Evolutionary conservation across 2,113 vertebrate species (phyloP), one percentile per base, ranked within the genome.

Genomic region (Otocyon megalotis): DNA sequence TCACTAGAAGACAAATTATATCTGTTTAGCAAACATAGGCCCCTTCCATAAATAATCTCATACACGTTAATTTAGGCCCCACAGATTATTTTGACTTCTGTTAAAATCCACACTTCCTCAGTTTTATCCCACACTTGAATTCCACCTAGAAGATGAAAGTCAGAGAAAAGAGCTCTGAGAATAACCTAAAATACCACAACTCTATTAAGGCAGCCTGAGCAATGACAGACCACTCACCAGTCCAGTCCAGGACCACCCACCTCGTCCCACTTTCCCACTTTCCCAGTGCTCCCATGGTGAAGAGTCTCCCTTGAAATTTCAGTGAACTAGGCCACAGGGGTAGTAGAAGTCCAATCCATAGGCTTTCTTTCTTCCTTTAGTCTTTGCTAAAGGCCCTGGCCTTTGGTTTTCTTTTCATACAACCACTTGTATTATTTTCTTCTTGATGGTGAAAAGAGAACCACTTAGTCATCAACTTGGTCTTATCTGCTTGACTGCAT

Each of bases 401-500:
- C 15, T 90, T 96, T 86, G 67, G 30, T 88, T 89, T 92, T 53
- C 26, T 85, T 93, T 94, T 62, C 16, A 22, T 88, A 72, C 14
- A 87, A 16, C 20, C 32, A 60, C 53, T 8, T 80, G 20, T 30
- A 74, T 92, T 62, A 88, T 90, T 94, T 95, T 95, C 58, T 74
- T 72, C 90, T 86, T 69, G 74, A 84, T 37, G 80, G 48, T 30
- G 10, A 94, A 85, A 94, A 32, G 30, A 92, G 80, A 93, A 63
- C 26, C 48, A 48, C 35, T 94, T 72, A 20, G 35, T 72, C 90
- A 83, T 96, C 94, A 94, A 88, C 65, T 69, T 96, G 26, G 26
- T 96, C 90, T 96, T 92, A 80, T 54, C 95, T 97, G 86, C 89
- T 83, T 97, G 82, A 89, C 82, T 94, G 72, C 72, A 35, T 82